These are phyloP conservation scores for Capitella teleta DNA, from an alignment of 1,140 invertebrate genomes.

Conservation along the genomic window DNA sequence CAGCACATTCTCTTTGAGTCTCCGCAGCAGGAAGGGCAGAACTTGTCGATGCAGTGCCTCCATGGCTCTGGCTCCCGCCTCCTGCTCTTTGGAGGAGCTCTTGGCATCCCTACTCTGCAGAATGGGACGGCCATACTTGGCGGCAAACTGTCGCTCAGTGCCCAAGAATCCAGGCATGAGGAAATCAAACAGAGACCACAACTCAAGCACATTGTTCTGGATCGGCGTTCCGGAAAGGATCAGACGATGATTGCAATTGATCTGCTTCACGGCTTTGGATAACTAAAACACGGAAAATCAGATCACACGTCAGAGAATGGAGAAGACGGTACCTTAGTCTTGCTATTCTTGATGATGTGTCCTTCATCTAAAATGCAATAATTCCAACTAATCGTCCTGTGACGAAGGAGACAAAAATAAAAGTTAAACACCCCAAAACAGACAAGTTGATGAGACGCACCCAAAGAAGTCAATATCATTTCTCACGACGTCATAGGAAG, in stretches of 20 bases:
- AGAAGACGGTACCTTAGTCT: constrained; percentile 82
- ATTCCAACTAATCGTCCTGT: constrained; percentile 81
- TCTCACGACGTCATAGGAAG: constrained; percentile 92
- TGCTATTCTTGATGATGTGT: constrained; percentile 94
- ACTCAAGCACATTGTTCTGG: constrained; percentile 89
- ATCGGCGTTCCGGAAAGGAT: constrained; percentile 97
- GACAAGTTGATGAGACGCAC: no score
- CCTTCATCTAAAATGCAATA: constrained; percentile 97
- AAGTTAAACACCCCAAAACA: no score
- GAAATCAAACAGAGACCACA: constrained; percentile 99
- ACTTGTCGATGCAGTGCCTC: constrained; percentile 88
- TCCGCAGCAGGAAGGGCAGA: constrained; percentile 83
- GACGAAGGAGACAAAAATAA: constrained; percentile 33
- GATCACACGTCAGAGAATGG: no score
- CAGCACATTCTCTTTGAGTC: constrained; percentile 97
- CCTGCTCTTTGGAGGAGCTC: constrained; percentile 74
- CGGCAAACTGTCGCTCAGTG: constrained; percentile 86
- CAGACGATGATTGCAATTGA: constrained; percentile 81
- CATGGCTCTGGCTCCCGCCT: constrained; percentile 70
- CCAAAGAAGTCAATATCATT: constrained; percentile 80
- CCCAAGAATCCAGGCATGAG: constrained; percentile 97
- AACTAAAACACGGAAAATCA: no score
- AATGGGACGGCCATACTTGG: constrained; percentile 38
- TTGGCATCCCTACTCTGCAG: constrained; percentile 78
- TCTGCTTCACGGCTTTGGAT: constrained; percentile 73